Evolutionary conservation across 2,888 invertebrate species (phyloP).

Genomic region (Miltochrista miniata): DNA sequence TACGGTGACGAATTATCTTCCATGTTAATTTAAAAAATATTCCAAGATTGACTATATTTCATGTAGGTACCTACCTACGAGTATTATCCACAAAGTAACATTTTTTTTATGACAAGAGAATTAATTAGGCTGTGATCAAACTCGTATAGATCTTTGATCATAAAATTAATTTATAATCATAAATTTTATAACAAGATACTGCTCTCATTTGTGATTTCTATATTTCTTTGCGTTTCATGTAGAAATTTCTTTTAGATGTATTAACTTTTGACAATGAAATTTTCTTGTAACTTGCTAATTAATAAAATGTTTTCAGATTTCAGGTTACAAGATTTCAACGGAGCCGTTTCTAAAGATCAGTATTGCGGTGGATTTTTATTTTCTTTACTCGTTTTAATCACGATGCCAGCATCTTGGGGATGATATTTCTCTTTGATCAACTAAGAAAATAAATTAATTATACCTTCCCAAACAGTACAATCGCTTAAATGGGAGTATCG

Average conservation of each 20-base stretch:
- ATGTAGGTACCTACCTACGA: too few species aligned
- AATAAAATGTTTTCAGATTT: constrained; percentile 71
- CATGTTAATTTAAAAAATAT: too few species aligned
- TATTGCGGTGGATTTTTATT: constrained; percentile 54
- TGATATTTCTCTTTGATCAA: constrained; percentile 38
- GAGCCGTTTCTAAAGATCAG: constrained; percentile 53
- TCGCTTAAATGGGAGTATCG: constrained; percentile 27
- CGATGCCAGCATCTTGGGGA: constrained; percentile 41
- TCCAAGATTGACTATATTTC: too few species aligned
- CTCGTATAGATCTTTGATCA: too few species aligned
- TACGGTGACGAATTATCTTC: too few species aligned
- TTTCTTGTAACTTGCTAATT: constrained; percentile 45
- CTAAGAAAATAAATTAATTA: constrained; percentile 41
- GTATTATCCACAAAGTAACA: too few species aligned
- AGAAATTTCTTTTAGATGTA: constrained; percentile 7
- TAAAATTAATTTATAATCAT: too few species aligned
- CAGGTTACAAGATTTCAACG: constrained; percentile 79
- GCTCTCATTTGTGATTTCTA: background rate
- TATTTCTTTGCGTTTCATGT: background rate
- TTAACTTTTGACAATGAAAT: constrained; percentile 14
- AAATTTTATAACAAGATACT: background rate
- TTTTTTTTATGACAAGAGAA: too few species aligned
- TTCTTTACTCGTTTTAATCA: constrained; percentile 55
- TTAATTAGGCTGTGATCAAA: too few species aligned
- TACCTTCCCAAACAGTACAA: constrained; percentile 34